Evolutionary conservation across 2,888 invertebrate genomes (phyloP).

Genomic region (Chymomyza fuscimana): DNA sequence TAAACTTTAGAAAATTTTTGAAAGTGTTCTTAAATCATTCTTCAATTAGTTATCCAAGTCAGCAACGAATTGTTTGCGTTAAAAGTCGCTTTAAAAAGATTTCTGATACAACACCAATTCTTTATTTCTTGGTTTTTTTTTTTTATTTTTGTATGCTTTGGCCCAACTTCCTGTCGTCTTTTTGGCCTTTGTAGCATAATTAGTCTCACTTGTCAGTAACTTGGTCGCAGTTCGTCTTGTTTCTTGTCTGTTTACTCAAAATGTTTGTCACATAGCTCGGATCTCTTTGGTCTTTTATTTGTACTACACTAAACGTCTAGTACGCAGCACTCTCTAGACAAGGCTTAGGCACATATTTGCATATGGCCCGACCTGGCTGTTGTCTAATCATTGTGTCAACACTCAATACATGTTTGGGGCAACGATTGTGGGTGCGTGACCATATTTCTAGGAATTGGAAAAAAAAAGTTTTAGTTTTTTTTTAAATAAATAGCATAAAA

Average conservation of each 20-base stretch:
- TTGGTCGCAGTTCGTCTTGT: neutral
- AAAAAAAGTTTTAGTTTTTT: neutral
- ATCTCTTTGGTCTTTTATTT: neutral
- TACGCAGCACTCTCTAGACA: constrained; percentile 21
- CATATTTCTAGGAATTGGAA: neutral
- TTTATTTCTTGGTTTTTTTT: neutral
- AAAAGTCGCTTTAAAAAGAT: no score
- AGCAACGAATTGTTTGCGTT: no score
- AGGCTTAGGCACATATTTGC: constrained; percentile 46
- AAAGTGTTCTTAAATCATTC: no score
- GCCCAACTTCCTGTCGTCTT: constrained; percentile 52
- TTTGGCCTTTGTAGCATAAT: constrained; percentile 30
- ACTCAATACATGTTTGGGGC: constrained; percentile 3
- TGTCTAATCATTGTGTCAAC: constrained; percentile 69
- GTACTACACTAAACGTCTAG: neutral
- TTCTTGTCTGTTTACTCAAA: neutral
- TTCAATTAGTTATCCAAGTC: no score
- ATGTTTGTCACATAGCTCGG: constrained; percentile 1
- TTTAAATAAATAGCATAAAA: neutral
- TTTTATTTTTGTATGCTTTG: constrained; percentile 14
- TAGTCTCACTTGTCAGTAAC: constrained; percentile 47
- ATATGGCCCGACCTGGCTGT: constrained; percentile 49
- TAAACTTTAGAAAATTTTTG: no score
- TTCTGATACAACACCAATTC: neutral
- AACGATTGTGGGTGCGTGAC: neutral